These are phyloP conservation scores for Paramuricea clavata DNA, from an alignment of 92 coral and sea anemone species.

Conservation along the genomic window DNA sequence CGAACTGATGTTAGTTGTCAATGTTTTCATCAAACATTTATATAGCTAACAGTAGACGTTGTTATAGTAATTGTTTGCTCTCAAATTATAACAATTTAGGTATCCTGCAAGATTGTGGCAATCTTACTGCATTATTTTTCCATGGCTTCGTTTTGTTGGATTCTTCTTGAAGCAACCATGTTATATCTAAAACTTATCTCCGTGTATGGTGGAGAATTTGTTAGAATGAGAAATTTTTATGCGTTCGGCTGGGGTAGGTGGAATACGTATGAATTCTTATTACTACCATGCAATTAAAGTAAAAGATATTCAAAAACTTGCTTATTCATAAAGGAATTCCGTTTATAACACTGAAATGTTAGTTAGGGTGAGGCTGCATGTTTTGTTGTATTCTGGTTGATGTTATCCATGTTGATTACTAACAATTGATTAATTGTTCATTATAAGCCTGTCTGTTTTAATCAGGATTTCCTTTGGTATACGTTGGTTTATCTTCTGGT, in stretches of 20 bases:
- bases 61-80: background rate
- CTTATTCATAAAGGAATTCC: too few relatives aligned
- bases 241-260: slow-evolving; percentile 92
- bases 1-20: too few relatives aligned
- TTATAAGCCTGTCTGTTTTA: background rate
- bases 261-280: too few relatives aligned
- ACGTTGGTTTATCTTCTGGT: slow-evolving; percentile 61
- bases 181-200: slow-evolving; percentile 88
- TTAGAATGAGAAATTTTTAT: slow-evolving; percentile 73
- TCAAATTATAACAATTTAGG: slow-evolving; percentile 34
- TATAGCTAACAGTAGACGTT: background rate
- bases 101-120: slow-evolving; percentile 76
- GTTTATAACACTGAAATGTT: too few relatives aligned
- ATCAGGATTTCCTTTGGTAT: slow-evolving; percentile 66
- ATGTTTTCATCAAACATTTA: background rate
- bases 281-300: too few relatives aligned
- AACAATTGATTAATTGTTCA: background rate
- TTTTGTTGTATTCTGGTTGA: background rate
- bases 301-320: too few relatives aligned
- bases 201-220: slow-evolving; percentile 81
- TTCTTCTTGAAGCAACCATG: slow-evolving; percentile 86
- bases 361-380: too few relatives aligned
- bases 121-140: slow-evolving; percentile 79
- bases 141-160: slow-evolving; percentile 85
- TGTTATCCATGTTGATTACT: background rate